These are phyloP conservation scores for Craseonycteris thonglongyai DNA, from an alignment of 2,113 vertebrate genomes.

Conservation along the genomic window DNA sequence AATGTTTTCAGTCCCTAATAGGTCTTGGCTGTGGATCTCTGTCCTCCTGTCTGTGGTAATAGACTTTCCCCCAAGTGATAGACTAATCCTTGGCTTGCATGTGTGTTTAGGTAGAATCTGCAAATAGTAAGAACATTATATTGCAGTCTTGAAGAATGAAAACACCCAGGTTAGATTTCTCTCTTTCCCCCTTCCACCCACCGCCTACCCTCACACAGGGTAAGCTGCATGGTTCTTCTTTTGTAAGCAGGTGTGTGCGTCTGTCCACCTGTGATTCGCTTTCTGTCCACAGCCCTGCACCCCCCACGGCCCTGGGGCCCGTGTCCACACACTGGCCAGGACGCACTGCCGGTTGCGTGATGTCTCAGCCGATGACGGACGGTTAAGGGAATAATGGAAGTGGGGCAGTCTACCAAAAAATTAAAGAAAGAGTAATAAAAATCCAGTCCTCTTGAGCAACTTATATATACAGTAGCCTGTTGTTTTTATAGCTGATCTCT, in stretches of 20 bases:
- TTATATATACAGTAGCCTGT: constrained; percentile 81
- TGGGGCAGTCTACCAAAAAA: constrained; percentile 64
- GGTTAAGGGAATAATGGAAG: constrained; percentile 70
- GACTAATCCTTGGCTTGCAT: constrained; percentile 66
- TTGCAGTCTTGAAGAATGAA: constrained; percentile 33
- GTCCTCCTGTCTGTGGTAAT: constrained; percentile 72
- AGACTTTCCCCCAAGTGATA: constrained; percentile 59
- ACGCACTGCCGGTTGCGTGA: constrained; percentile 75
- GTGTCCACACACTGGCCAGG: constrained; percentile 59
- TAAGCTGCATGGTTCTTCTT: neutral
- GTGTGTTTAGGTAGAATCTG: constrained; percentile 59
- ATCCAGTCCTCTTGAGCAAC: constrained; percentile 75
- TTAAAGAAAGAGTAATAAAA: constrained; percentile 76
- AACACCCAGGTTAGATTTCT: neutral
- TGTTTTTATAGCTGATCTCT: constrained; percentile 84
- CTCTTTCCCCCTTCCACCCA: neutral
- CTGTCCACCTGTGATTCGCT: constrained; percentile 43
- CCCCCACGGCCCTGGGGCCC: constrained; percentile 64
- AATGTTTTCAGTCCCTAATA: constrained; percentile 75
- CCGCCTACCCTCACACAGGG: neutral
- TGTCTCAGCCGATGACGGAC: constrained; percentile 76
- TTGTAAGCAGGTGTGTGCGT: constrained; percentile 41
- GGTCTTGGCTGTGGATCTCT: constrained; percentile 77
- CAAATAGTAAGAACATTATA: constrained; percentile 67
- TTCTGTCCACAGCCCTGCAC: constrained; percentile 66